Evolutionary conservation across 2,113 vertebrate species (phyloP), one percentile per base, ranked within the genome.

Genomic region (Cariama cristata): DNA sequence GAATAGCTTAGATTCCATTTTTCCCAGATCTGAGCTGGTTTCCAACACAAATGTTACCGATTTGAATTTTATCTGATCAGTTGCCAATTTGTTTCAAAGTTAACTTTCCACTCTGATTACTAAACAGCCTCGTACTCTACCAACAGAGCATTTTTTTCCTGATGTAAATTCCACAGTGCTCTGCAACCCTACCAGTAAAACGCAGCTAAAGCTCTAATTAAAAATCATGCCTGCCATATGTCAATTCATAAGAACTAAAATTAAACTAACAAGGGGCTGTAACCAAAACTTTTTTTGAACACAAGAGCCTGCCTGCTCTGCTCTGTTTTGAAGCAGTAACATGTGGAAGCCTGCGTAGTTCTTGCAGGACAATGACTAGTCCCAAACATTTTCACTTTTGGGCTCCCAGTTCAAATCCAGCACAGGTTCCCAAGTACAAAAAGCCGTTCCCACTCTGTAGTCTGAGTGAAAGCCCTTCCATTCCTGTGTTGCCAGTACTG

Each of bases 41-140:
- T 97, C 97, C 95, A 97, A 97, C 96, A 96, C 97, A 97, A 97
- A 96, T 97, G 97, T 97, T 97, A 97, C 89, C 50, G 90, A 97
- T 97, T 97, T 97, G 96, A 96, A 96, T 97, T 97, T 96, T 97
- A 97, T 97, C 96, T 97, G 97, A 97, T 97, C 96, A 74, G 89
- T 21, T 97, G 97, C 97, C 97, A 97, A 90, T 97, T 97, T 95
- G 96, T 97, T 97, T 96, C 97, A 96, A 97, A 96, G 96, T 96
- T 96, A 96, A 96, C 95, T 97, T 97, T 97, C 96, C 89, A 93
- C 91, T 97, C 95, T 96, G 97, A 97, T 97, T 97, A 96, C 97
- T 92, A 95, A 96, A 95, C 93, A 97, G 93, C 90, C 97, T 96
- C 96, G 94, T 95, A 92, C 93, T 96, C 94, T 44, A 97, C 89